Conservation (phyloP, 2,113 vertebrate species). For the Gobio gobio region DNA sequence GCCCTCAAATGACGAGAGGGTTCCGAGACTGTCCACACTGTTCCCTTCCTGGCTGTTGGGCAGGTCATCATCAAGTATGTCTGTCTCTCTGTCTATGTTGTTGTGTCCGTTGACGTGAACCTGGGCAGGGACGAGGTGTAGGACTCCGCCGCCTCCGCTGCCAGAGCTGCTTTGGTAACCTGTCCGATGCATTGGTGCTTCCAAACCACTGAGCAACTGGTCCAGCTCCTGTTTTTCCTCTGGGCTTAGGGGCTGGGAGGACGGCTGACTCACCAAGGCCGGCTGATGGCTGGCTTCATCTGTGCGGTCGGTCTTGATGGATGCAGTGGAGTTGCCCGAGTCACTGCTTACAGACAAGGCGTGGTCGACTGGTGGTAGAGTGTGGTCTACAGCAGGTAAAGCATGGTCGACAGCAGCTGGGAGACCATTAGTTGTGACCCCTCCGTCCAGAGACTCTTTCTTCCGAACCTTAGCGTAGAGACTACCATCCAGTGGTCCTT, state of each 20-base stretch:
- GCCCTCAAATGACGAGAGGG: conserved; percentile 90
- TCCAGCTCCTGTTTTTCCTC: conserved; percentile 94
- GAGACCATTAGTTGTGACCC: conserved; percentile 79
- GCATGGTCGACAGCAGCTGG: conserved; percentile 63
- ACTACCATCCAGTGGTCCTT: conserved; percentile 96
- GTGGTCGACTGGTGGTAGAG: conserved; percentile 83
- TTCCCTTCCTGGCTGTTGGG: conserved; percentile 90
- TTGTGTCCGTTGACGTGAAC: conserved; percentile 90
- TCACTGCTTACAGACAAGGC: conserved; percentile 96
- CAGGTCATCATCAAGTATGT: conserved; percentile 95
- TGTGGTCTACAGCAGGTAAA: conserved; percentile 62
- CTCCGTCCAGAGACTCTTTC: conserved; percentile 87
- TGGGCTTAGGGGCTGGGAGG: conserved; percentile 81
- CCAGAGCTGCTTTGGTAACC: conserved; percentile 67
- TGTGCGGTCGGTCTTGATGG: conserved; percentile 94
- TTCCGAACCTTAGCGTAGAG: conserved; percentile 98
- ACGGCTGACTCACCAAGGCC: conserved; percentile 69
- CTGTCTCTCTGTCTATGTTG: conserved; percentile 89
- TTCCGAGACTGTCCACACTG: conserved; percentile 92
- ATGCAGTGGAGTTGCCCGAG: conserved; percentile 95
- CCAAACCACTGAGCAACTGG: conserved; percentile 89
- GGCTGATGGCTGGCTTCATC: conserved; percentile 79
- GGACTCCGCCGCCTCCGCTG: conserved; percentile 63
- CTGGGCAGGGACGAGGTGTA: conserved; percentile 90
- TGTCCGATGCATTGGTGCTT: conserved; percentile 82